Percentiles rank a stretch among this genome's conserved stretches.
Conservation (phyloP, 2,113 vertebrate species). For the Macaca fascicularis region T2T-MFA8v1.1 NC_088385.1:109087501-109088000, state of each 20-base stretch:
- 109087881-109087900: background rate
- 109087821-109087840: background rate
- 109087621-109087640: background rate
- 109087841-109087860: background rate
- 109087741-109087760: background rate
- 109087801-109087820: background rate
- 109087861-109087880: background rate
- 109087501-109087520: conserved; percentile 65
- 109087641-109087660: conserved; percentile 12
- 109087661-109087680: conserved; percentile 11
- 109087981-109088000: too few species aligned
- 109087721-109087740: background rate
- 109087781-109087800: background rate
- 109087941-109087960: background rate
- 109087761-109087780: background rate
- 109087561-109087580: conserved; percentile 28
- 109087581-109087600: conserved; percentile 20
- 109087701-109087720: background rate
- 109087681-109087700: background rate
- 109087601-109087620: conserved; percentile 42
- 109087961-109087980: background rate
- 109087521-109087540: conserved; percentile 62
- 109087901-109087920: background rate
- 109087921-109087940: background rate
- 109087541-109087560: conserved; percentile 66